These are phyloP conservation scores for Apodemia zela DNA, from an alignment of 2,888 invertebrate species.

Conservation along the genomic window DNA sequence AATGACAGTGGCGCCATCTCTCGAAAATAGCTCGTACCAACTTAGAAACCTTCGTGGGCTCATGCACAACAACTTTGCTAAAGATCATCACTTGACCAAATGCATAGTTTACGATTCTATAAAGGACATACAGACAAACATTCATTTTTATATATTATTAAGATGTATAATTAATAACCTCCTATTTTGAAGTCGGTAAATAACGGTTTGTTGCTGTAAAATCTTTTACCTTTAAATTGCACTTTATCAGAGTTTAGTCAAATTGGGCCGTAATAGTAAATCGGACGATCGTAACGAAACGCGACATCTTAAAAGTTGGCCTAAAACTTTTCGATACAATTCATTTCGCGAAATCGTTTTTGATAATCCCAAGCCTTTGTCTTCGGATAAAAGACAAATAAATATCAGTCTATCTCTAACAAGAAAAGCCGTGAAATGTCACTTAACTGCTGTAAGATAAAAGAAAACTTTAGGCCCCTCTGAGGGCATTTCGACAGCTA, in stretches of 20 bases:
- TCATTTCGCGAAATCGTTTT: conserved; percentile 28
- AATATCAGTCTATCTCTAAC: conserved; percentile 59
- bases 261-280: not conserved
- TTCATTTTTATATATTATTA: too few species aligned
- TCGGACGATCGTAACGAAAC: not conserved
- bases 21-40: too few species aligned
- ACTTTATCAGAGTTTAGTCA: not conserved
- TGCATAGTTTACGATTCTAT: too few species aligned
- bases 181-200: too few species aligned
- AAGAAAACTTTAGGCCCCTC: conserved; percentile 31
- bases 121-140: too few species aligned
- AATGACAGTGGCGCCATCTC: too few species aligned
- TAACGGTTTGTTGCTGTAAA: too few species aligned
- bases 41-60: too few species aligned
- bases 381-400: conserved; percentile 50
- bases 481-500: conserved; percentile 31
- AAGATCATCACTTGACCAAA: too few species aligned
- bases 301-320: not conserved
- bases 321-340: conserved; percentile 12
- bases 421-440: conserved; percentile 25
- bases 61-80: too few species aligned
- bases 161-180: too few species aligned
- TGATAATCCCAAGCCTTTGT: conserved; percentile 45
- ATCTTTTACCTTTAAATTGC: not conserved
- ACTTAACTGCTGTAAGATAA: conserved; percentile 34